Conservation (phyloP, 2,113 vertebrate species). For the Ophthalmolycus amberensis region DNA sequence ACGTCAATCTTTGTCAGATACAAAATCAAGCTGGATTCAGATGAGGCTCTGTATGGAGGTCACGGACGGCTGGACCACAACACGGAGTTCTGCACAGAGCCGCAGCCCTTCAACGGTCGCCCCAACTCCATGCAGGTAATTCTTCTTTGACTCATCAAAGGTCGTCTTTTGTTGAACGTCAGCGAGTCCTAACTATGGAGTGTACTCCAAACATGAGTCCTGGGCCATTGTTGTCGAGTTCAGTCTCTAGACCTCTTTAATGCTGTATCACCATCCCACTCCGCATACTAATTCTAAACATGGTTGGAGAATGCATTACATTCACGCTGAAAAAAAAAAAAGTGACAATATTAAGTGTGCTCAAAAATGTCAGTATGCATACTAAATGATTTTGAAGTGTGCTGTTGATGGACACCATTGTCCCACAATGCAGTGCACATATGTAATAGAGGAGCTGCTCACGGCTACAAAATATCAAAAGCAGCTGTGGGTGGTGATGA, state of each 20-base stretch:
- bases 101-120: conserved; percentile 85
- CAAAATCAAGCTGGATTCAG: conserved; percentile 94
- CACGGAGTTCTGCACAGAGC: conserved; percentile 91
- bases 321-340: conserved; percentile 22
- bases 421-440: conserved; percentile 43
- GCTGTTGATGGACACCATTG: conserved; percentile 55
- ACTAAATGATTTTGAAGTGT: conserved; percentile 51
- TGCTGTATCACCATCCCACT: conserved; percentile 42
- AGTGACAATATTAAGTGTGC: conserved; percentile 50
- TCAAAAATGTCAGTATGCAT: conserved; percentile 60
- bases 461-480: conserved; percentile 57
- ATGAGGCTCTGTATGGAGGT: conserved; percentile 89
- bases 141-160: conserved; percentile 39
- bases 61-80: conserved; percentile 93
- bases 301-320: conserved; percentile 25
- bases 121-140: conserved; percentile 89
- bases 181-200: conserved; percentile 34
- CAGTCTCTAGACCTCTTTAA: conserved; percentile 27
- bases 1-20: conserved; percentile 84
- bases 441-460: conserved; percentile 48
- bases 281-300: conserved; percentile 37
- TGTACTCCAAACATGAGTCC: conserved; percentile 34
- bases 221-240: conserved; percentile 32
- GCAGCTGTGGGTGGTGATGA: conserved; percentile 54
- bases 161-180: conserved; percentile 43